phyloP scores from a whole-genome alignment of 2,113 vertebrate species.

The Muntiacus reevesi region DNA sequence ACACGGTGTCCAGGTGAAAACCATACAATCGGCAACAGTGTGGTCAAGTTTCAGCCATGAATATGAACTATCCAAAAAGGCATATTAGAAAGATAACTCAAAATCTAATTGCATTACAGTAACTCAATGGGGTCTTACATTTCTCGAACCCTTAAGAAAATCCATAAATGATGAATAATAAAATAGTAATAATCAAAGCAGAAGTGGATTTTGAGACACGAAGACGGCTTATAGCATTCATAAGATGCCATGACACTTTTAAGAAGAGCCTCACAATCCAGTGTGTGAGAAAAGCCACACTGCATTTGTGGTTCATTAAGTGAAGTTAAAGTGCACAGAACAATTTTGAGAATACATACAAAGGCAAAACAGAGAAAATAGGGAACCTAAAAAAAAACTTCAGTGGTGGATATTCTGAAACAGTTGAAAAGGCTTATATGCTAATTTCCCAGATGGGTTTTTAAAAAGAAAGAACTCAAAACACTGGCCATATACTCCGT shows the following conservation, averaged over 20 bases:
- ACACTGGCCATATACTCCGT: slow-evolving; percentile 80
- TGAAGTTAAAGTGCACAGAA: slow-evolving; percentile 79
- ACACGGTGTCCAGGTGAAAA: slow-evolving; percentile 67
- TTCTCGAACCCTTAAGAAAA: slow-evolving; percentile 33
- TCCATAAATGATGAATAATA: slow-evolving; percentile 35
- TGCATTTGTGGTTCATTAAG: slow-evolving; percentile 56
- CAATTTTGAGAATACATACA: slow-evolving; percentile 62
- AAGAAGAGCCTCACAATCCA: slow-evolving; percentile 10
- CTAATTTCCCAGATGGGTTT: slow-evolving; percentile 45
- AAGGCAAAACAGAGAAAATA: slow-evolving; percentile 41
- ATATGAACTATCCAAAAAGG: slow-evolving; percentile 67
- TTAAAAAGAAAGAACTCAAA: slow-evolving; percentile 65
- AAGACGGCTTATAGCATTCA: slow-evolving; percentile 29
- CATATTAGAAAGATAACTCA: slow-evolving; percentile 53
- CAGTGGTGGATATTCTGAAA: slow-evolving; percentile 64
- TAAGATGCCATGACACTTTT: slow-evolving; percentile 21
- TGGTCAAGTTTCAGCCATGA: slow-evolving; percentile 77
- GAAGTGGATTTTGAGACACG: not conserved
- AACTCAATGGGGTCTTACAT: not conserved
- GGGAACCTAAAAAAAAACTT: slow-evolving; percentile 56
- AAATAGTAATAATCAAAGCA: not conserved
- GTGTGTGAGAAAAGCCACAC: slow-evolving; percentile 30
- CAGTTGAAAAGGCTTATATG: slow-evolving; percentile 53
- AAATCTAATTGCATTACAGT: slow-evolving; percentile 58
- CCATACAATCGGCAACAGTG: slow-evolving; percentile 75